phyloP scores from a whole-genome alignment of 2,888 invertebrate genomes.

The Resseliella maxima region DNA sequence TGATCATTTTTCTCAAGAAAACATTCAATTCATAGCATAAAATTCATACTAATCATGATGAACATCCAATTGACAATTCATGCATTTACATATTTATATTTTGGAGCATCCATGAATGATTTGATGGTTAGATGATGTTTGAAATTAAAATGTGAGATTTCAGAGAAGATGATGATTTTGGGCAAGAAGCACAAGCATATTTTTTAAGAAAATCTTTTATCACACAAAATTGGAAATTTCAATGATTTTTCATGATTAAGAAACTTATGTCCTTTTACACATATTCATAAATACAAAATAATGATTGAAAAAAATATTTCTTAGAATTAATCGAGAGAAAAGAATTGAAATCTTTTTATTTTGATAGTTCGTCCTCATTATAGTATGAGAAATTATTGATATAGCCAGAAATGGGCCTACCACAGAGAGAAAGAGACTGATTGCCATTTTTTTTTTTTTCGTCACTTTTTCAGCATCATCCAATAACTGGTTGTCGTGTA shows the following conservation, averaged over 20 bases:
- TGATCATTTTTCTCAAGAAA: slow-evolving; percentile 13
- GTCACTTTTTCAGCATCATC: neutral
- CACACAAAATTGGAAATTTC: too few relatives aligned
- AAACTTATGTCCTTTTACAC: too few relatives aligned
- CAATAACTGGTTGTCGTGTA: neutral
- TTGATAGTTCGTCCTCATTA: slow-evolving; percentile 6
- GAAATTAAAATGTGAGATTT: too few relatives aligned
- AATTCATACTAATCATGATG: too few relatives aligned
- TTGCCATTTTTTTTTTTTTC: neutral
- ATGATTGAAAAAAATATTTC: too few relatives aligned
- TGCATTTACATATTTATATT: slow-evolving; percentile 9
- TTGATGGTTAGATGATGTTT: too few relatives aligned
- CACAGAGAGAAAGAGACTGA: slow-evolving; percentile 12
- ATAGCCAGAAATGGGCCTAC: slow-evolving; percentile 24
- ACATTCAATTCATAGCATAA: slow-evolving; percentile 3
- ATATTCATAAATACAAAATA: too few relatives aligned
- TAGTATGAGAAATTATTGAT: slow-evolving; percentile 10
- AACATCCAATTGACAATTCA: slow-evolving; percentile 8
- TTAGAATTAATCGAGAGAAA: too few relatives aligned
- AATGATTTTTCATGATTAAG: too few relatives aligned
- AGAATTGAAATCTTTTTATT: neutral
- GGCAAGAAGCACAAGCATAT: too few relatives aligned
- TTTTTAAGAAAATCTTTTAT: too few relatives aligned
- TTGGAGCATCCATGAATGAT: neutral
- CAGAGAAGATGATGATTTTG: too few relatives aligned